These are phyloP conservation scores for Mycalesis mineus DNA, from an alignment of 2,888 invertebrate species.

Conservation along the genomic window DNA sequence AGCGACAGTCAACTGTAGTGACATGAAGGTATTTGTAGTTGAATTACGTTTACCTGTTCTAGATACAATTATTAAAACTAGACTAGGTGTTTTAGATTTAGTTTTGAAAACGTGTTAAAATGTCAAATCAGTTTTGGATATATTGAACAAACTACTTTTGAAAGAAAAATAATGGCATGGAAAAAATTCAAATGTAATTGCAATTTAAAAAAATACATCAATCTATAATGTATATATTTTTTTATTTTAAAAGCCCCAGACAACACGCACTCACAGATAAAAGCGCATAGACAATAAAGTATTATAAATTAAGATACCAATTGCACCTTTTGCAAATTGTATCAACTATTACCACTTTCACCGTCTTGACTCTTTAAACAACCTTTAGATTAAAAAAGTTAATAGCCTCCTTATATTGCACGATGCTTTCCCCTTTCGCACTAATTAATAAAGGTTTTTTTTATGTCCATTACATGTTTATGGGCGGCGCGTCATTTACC, in stretches of 20 bases:
- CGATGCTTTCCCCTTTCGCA: conserved; percentile 39
- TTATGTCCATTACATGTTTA: conserved; percentile 32
- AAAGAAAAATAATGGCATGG: too few relatives aligned
- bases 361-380: conserved; percentile 27
- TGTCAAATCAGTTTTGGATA: too few relatives aligned
- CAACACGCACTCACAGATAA: background rate
- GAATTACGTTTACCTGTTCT: too few relatives aligned
- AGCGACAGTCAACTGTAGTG: background rate
- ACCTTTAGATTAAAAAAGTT: conserved; percentile 34
- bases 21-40: background rate
- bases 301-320: conserved; percentile 1
- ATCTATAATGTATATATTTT: background rate
- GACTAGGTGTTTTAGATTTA: too few relatives aligned
- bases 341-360: conserved; percentile 4
- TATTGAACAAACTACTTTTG: too few relatives aligned
- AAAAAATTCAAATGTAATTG: too few relatives aligned
- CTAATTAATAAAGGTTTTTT: conserved; percentile 44
- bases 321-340: conserved; percentile 18
- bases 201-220: too few relatives aligned
- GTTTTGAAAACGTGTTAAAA: too few relatives aligned
- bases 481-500: conserved; percentile 32
- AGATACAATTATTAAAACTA: too few relatives aligned
- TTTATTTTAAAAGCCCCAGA: background rate
- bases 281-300: conserved; percentile 4
- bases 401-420: conserved; percentile 37